Percentiles rank a stretch among this genome's conserved stretches.
phyloP scores from a whole-genome alignment of 1,140 invertebrate species.

The Euglossa dilemma region DNA sequence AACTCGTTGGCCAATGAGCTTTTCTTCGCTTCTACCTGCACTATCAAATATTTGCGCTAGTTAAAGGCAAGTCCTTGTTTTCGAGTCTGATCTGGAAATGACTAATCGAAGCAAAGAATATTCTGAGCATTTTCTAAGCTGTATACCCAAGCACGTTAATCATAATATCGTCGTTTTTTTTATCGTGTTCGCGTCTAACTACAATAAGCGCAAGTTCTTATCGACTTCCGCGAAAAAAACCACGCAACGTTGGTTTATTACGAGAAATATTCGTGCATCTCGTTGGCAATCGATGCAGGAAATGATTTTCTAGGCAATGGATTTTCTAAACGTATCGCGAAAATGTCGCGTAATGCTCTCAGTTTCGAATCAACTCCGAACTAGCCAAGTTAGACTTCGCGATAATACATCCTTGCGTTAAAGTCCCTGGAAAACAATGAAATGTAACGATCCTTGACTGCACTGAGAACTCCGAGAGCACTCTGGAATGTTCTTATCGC shows the following conservation, averaged over 20 bases:
- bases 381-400: neutral
- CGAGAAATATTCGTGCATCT: neutral
- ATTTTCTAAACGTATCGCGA: neutral
- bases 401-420: neutral
- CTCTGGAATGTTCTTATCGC: neutral
- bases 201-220: constrained; percentile 41
- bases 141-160: neutral
- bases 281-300: neutral
- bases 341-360: neutral
- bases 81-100: neutral
- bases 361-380: neutral
- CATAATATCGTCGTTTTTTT: neutral
- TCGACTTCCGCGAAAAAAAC: neutral
- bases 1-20: neutral
- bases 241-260: constrained; percentile 13
- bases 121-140: neutral
- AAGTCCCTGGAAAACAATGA: neutral
- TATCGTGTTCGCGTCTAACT: neutral
- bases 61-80: neutral
- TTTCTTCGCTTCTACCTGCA: no score
- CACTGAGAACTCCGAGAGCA: no score
- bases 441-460: no score
- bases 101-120: neutral
- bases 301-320: neutral
- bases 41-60: neutral